phyloP scores from a whole-genome alignment of 2,888 invertebrate species.

The Chydorus sphaericus region DNA sequence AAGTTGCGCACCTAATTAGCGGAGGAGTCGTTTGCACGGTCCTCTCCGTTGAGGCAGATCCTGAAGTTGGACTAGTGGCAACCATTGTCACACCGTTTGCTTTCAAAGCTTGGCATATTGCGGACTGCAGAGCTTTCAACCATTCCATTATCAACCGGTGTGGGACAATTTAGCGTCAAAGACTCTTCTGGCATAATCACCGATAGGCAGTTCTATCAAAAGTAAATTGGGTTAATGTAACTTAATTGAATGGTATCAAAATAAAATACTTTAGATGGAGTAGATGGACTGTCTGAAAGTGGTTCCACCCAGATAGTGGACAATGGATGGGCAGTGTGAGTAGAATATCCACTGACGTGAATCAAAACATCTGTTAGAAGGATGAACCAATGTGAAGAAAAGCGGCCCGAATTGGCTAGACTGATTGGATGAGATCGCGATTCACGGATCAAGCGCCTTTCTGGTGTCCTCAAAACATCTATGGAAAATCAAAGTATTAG shows the following conservation, averaged over 20 bases:
- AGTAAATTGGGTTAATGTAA: neutral
- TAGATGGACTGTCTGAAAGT: slow-evolving; percentile 49
- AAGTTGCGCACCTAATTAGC: slow-evolving; percentile 50
- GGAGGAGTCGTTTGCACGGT: slow-evolving; percentile 60
- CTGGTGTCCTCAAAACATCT: slow-evolving; percentile 45
- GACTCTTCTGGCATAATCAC: slow-evolving; percentile 65
- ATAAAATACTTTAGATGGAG: too few species aligned
- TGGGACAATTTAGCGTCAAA: slow-evolving; percentile 47
- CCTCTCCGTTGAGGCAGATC: slow-evolving; percentile 34
- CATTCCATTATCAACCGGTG: slow-evolving; percentile 59
- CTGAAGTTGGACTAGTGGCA: too few species aligned
- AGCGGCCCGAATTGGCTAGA: slow-evolving; percentile 51
- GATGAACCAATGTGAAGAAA: slow-evolving; percentile 64
- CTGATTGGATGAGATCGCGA: slow-evolving; percentile 54
- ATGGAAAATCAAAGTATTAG: too few species aligned
- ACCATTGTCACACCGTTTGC: slow-evolving; percentile 31
- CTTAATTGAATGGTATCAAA: too few species aligned
- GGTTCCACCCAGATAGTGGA: slow-evolving; percentile 66
- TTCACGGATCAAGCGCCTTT: slow-evolving; percentile 60
- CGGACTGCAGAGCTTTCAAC: slow-evolving; percentile 57
- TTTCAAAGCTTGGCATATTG: slow-evolving; percentile 47
- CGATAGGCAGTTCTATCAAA: slow-evolving; percentile 40
- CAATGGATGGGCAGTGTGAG: slow-evolving; percentile 48
- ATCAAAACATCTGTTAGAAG: slow-evolving; percentile 67
- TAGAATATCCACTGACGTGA: slow-evolving; percentile 48